Evolutionary conservation across 2,797 vertebrate species (phyloP).

Genomic region (Pseudomugil tenellus): DNA sequence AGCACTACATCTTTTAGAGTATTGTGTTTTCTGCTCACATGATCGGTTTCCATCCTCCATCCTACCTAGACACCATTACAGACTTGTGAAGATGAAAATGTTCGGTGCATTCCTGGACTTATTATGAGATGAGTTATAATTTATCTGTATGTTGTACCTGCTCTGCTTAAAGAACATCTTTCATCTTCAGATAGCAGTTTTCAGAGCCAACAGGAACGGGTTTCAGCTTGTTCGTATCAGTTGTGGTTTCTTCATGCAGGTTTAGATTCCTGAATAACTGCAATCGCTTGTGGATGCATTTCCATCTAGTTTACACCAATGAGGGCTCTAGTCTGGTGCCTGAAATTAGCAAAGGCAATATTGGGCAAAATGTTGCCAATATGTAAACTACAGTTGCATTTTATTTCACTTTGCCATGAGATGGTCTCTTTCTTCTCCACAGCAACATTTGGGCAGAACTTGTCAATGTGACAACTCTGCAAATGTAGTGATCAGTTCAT

Average conservation of each 20-base stretch:
- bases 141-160: not conserved
- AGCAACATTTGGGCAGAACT: not conserved
- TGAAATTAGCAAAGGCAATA: no score
- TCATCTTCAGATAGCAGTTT: not conserved
- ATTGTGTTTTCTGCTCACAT: not conserved
- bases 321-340: not conserved
- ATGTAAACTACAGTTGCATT: not conserved
- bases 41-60: not conserved
- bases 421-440: no score
- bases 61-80: not conserved
- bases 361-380: no score
- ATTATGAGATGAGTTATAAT: not conserved
- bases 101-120: slow-evolving; percentile 28
- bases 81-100: slow-evolving; percentile 3
- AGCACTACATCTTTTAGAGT: not conserved
- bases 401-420: no score
- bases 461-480: not conserved
- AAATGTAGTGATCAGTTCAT: not conserved
- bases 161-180: not conserved
- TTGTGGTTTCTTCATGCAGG: not conserved
- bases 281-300: not conserved
- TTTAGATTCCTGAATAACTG: not conserved
- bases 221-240: not conserved
- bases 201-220: not conserved
- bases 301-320: not conserved